Conservation (phyloP, 2,888 invertebrate genomes). For the Gastracanthus pulcherrimus region DNA sequence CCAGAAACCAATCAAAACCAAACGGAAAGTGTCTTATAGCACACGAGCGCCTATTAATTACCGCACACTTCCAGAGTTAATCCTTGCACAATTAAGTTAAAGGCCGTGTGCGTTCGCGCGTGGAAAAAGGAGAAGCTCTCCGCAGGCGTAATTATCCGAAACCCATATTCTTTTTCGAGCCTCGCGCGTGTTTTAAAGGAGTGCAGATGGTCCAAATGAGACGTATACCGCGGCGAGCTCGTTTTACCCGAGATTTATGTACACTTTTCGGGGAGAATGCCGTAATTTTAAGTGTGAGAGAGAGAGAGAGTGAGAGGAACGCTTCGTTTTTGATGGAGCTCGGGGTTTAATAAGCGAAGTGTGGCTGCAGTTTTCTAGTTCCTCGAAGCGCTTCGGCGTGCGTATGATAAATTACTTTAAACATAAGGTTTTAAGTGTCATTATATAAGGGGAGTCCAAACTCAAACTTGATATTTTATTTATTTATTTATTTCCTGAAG, state of each 20-base stretch:
- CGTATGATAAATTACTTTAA: background rate
- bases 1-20: too few species aligned
- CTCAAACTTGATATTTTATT: too few species aligned
- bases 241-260: conserved; percentile 56
- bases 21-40: background rate
- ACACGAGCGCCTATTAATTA: conserved; percentile 25
- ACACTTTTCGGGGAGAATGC: conserved; percentile 40
- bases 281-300: conserved; percentile 32
- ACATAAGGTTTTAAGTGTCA: too few species aligned
- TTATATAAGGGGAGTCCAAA: too few species aligned
- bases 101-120: too few species aligned
- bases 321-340: background rate
- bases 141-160: conserved; percentile 46
- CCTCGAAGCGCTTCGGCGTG: background rate
- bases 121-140: conserved; percentile 6
- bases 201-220: conserved; percentile 56
- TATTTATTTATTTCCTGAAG: too few species aligned
- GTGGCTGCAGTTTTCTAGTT: background rate
- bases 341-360: conserved; percentile 6
- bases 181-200: conserved; percentile 1
- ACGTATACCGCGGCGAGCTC: conserved; percentile 37
- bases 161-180: conserved; percentile 43
- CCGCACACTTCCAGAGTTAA: conserved; percentile 4
- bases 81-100: conserved; percentile 32
- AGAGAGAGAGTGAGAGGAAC: background rate